A percentile compares a stretch with the other conserved stretches of the same genome.
Conservation (phyloP, 2,888 invertebrate species). For the Margaritifera margaritifera region DNA sequence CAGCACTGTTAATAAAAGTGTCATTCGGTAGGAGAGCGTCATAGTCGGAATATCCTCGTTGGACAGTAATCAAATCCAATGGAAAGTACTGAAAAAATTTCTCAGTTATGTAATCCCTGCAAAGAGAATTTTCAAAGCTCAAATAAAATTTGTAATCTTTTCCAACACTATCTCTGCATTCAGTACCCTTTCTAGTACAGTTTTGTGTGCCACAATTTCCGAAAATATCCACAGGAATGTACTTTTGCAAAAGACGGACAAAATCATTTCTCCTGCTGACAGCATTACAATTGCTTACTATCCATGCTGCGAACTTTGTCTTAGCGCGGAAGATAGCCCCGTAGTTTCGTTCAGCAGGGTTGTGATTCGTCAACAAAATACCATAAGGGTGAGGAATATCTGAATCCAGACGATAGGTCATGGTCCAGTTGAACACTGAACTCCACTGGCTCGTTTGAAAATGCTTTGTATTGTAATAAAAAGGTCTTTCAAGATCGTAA, state of each 20-base stretch:
- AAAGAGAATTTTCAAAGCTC: constrained; percentile 64
- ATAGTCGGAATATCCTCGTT: constrained; percentile 64
- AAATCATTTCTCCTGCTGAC: constrained; percentile 34
- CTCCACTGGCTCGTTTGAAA: not conserved
- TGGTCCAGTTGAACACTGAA: constrained; percentile 16
- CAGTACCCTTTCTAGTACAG: not conserved
- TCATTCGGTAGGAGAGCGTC: constrained; percentile 52
- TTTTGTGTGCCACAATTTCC: constrained; percentile 34
- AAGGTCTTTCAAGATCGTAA: constrained; percentile 1
- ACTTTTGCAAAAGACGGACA: constrained; percentile 27
- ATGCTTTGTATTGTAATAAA: not conserved
- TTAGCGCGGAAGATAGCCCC: constrained; percentile 16
- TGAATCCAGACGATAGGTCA: constrained; percentile 11
- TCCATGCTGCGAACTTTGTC: constrained; percentile 39
- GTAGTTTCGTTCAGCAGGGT: constrained; percentile 4
- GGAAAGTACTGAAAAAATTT: constrained; percentile 56
- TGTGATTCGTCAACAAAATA: not conserved
- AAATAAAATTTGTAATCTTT: constrained; percentile 60
- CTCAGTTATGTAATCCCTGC: constrained; percentile 65
- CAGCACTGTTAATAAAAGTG: constrained; percentile 65
- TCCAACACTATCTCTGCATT: constrained; percentile 8
- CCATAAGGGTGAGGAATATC: constrained; percentile 13
- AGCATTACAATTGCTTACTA: constrained; percentile 46
- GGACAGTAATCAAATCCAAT: constrained; percentile 58
- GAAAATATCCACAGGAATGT: constrained; percentile 37